phyloP scores from a whole-genome alignment of 2,113 vertebrate genomes.

The Falco punctatus region DNA sequence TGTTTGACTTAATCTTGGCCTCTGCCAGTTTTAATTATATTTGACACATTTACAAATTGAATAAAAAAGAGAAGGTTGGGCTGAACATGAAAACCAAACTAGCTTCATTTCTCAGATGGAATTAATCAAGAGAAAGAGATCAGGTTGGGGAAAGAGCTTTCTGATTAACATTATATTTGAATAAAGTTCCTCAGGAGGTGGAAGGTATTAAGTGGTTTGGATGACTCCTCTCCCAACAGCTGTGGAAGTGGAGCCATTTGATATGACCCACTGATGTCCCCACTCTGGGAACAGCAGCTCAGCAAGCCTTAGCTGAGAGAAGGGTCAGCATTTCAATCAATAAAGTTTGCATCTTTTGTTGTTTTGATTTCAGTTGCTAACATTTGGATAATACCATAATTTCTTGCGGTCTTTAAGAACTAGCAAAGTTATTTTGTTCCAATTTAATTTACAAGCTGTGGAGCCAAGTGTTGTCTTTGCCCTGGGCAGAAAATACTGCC shows the following conservation, averaged over 20 bases:
- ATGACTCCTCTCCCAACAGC: not conserved
- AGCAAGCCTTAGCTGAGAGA: not conserved
- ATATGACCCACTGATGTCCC: fast-evolving
- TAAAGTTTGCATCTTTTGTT: not conserved
- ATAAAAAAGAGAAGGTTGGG: not conserved
- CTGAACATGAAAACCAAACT: not conserved
- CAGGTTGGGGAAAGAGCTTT: not conserved
- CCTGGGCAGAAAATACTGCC: not conserved
- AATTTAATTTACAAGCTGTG: not conserved
- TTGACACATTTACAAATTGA: constrained; percentile 38
- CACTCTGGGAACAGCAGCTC: not conserved
- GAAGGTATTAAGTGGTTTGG: not conserved
- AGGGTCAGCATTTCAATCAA: not conserved
- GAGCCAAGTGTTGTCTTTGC: not conserved
- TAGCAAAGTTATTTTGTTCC: not conserved
- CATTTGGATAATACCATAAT: not conserved
- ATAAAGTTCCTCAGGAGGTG: not conserved
- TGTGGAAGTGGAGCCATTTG: not conserved
- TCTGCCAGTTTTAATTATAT: constrained; percentile 22
- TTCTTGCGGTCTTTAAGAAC: not conserved
- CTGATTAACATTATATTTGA: not conserved
- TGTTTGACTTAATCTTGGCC: constrained; percentile 15
- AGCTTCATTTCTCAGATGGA: not conserved
- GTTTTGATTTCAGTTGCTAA: not conserved
- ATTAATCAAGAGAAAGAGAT: not conserved